Percentiles rank a stretch among this genome's conserved stretches.
These are phyloP conservation scores for Trilocha varians DNA, from an alignment of 2,888 invertebrate species.

Conservation along the genomic window DNA sequence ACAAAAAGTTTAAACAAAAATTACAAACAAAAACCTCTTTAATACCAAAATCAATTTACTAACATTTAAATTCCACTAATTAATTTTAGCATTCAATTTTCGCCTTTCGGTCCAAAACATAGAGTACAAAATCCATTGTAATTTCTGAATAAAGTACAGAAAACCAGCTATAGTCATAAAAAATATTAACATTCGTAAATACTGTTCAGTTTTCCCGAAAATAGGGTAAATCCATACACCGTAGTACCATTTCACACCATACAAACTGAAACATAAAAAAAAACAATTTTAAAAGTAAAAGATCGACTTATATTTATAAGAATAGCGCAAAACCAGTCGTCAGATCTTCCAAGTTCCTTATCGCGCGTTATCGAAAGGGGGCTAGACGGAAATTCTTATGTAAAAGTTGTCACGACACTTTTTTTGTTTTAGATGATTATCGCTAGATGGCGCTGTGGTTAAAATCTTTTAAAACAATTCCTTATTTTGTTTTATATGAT, in stretches of 20 bases:
- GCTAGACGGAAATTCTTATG: too few species aligned
- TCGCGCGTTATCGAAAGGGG: too few species aligned
- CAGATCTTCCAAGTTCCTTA: neutral
- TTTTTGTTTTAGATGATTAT: too few species aligned
- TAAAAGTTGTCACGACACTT: too few species aligned
- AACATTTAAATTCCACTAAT: neutral
- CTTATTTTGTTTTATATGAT: too few species aligned
- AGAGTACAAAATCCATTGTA: conserved; percentile 14
- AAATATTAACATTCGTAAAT: conserved; percentile 8
- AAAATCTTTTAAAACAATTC: neutral
- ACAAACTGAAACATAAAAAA: conserved; percentile 14
- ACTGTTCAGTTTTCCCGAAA: conserved; percentile 11
- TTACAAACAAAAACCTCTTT: too few species aligned
- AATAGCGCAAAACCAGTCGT: too few species aligned
- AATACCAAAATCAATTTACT: neutral
- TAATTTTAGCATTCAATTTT: neutral
- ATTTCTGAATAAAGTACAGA: conserved; percentile 6
- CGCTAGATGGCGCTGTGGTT: too few species aligned
- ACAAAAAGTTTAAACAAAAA: too few species aligned
- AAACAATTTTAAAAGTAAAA: neutral
- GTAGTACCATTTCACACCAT: conserved; percentile 8
- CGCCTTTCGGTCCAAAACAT: conserved; percentile 7
- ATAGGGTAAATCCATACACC: conserved; percentile 19
- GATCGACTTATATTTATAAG: too few species aligned
- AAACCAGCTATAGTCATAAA: neutral